A percentile compares a stretch with the other conserved stretches of the same genome.
Evolutionary conservation across 2,888 invertebrate species (phyloP).

Genomic region (Ctenicera cuprea): DNA sequence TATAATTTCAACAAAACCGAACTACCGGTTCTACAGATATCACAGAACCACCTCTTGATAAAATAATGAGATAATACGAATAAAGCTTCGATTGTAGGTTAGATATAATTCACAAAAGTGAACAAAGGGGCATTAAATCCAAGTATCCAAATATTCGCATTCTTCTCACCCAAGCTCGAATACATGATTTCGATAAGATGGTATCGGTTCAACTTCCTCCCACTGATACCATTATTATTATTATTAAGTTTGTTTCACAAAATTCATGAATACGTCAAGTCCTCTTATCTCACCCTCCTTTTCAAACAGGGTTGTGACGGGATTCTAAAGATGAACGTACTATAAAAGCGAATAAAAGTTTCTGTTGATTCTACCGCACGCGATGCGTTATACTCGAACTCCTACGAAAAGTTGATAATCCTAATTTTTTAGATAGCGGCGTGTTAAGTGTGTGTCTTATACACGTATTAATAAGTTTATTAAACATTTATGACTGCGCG

Average conservation of each 20-base stretch:
- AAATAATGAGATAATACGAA: too few species aligned
- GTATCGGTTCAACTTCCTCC: not conserved
- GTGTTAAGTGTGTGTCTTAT: too few species aligned
- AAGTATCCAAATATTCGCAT: not conserved
- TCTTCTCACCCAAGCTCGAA: conserved; percentile 5
- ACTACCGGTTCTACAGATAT: too few species aligned
- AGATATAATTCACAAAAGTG: not conserved
- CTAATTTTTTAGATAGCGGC: conserved; percentile 5
- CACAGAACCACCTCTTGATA: too few species aligned
- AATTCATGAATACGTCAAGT: conserved; percentile 23
- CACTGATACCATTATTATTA: conserved; percentile 11
- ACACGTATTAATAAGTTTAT: too few species aligned
- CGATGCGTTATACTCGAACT: not conserved
- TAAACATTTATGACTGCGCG: too few species aligned
- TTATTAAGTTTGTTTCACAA: conserved; percentile 19
- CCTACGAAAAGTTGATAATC: conserved; percentile 8
- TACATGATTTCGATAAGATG: conserved; percentile 10
- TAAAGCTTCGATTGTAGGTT: too few species aligned
- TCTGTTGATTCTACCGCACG: conserved; percentile 17
- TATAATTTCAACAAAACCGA: too few species aligned
- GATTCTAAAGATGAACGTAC: conserved; percentile 14
- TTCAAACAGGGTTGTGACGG: conserved; percentile 7
- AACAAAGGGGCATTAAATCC: conserved; percentile 5
- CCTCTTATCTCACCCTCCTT: conserved; percentile 19
- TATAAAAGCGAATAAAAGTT: not conserved